phyloP scores from a whole-genome alignment of 2,113 vertebrate genomes.

The Coregonus clupeaformis region DNA sequence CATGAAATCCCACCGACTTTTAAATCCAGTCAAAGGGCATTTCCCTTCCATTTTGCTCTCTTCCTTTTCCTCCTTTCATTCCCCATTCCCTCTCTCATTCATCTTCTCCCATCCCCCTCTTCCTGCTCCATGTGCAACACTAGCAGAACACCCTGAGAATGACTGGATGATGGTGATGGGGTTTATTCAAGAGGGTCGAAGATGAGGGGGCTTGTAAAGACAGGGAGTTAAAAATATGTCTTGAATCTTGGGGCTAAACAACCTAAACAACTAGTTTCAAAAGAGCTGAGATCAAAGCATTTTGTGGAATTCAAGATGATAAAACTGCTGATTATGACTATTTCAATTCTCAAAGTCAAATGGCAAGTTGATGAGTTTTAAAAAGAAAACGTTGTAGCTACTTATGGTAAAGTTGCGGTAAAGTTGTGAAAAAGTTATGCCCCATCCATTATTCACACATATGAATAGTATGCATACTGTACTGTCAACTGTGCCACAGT shows the following conservation, averaged over 20 bases:
- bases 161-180: constrained; percentile 54
- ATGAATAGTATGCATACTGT: background rate
- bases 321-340: background rate
- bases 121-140: constrained; percentile 59
- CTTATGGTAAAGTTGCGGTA: background rate
- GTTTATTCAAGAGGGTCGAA: background rate
- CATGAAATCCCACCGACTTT: constrained; percentile 74
- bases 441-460: background rate
- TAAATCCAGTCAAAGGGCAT: constrained; percentile 73
- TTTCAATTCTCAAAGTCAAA: background rate
- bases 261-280: background rate
- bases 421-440: background rate
- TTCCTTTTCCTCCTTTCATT: constrained; percentile 47
- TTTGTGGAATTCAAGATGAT: background rate
- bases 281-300: background rate
- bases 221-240: background rate
- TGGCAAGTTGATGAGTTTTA: background rate
- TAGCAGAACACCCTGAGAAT: constrained; percentile 46
- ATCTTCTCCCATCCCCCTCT: constrained; percentile 41
- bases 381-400: background rate
- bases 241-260: background rate
- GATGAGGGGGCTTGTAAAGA: too few species aligned
- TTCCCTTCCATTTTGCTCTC: constrained; percentile 63
- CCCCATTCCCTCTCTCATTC: constrained; percentile 56
- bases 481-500: background rate